These are phyloP conservation scores for Ptychoptera albimana DNA, from an alignment of 2,888 invertebrate genomes.

Conservation along the genomic window DNA sequence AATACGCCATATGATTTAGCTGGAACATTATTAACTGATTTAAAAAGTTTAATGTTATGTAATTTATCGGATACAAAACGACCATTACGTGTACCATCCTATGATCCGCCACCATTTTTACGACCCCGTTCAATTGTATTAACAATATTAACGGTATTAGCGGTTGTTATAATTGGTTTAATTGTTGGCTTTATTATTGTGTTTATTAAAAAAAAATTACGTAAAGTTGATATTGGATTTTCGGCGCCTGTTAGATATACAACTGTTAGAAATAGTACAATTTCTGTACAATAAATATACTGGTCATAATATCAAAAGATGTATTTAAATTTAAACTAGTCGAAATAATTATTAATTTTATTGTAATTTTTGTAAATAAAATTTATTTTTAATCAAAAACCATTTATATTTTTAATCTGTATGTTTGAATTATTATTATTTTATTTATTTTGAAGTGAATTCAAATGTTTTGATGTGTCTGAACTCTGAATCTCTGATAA, in stretches of 20 bases:
- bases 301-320: no score
- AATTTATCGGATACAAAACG: slow-evolving; percentile 1
- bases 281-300: not conserved
- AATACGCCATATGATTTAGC: slow-evolving; percentile 23
- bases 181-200: slow-evolving; percentile 24
- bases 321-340: no score
- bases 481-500: no score
- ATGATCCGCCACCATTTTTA: slow-evolving; percentile 26
- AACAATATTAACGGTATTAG: slow-evolving; percentile 22
- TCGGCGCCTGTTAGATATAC: slow-evolving; percentile 13
- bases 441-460: no score
- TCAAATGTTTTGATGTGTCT: no score
- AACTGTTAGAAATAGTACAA: slow-evolving; percentile 12
- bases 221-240: slow-evolving; percentile 7
- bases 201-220: slow-evolving; percentile 11
- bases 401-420: no score
- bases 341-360: no score
- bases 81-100: slow-evolving; percentile 17
- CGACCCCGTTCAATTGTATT: slow-evolving; percentile 25
- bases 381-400: no score
- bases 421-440: no score
- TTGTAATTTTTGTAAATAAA: no score
- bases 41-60: slow-evolving; percentile 14
- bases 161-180: slow-evolving; percentile 23
- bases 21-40: slow-evolving; percentile 19